Conservation (phyloP, 2,888 invertebrate species). For the Xestoiulus laeticollis region DNA sequence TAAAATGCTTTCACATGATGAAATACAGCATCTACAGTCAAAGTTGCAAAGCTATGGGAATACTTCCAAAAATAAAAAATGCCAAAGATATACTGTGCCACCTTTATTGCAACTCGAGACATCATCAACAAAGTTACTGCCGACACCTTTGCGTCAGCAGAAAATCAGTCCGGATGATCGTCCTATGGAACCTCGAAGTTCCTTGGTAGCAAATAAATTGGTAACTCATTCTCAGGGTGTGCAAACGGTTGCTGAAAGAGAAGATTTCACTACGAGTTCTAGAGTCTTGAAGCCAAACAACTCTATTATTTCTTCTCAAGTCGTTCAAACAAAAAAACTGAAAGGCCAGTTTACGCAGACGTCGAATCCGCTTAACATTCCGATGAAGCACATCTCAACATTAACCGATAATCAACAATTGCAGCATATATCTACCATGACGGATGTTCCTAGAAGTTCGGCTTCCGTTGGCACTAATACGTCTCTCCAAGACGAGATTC, state of each 20-base stretch:
- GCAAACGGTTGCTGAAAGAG: background rate
- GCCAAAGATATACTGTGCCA: background rate
- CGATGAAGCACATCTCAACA: background rate
- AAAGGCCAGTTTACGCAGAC: background rate
- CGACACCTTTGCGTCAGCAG: background rate
- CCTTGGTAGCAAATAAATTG: background rate
- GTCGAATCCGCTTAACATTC: background rate
- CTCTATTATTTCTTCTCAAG: background rate
- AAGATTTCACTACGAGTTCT: background rate
- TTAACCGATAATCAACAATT: conserved; percentile 3
- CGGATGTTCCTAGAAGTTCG: background rate
- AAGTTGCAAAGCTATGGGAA: background rate
- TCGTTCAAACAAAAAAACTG: background rate
- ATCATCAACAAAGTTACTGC: background rate
- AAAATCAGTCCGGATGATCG: background rate
- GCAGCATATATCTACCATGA: background rate
- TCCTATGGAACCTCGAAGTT: background rate
- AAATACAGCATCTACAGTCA: background rate
- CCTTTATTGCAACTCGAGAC: background rate
- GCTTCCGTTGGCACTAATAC: background rate
- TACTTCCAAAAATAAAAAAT: background rate
- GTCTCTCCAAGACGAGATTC: background rate
- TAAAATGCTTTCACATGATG: background rate
- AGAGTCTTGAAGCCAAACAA: background rate
- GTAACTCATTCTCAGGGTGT: background rate